Conservation (phyloP, 1,140 invertebrate species). For the Teleogryllus occipitalis region DNA sequence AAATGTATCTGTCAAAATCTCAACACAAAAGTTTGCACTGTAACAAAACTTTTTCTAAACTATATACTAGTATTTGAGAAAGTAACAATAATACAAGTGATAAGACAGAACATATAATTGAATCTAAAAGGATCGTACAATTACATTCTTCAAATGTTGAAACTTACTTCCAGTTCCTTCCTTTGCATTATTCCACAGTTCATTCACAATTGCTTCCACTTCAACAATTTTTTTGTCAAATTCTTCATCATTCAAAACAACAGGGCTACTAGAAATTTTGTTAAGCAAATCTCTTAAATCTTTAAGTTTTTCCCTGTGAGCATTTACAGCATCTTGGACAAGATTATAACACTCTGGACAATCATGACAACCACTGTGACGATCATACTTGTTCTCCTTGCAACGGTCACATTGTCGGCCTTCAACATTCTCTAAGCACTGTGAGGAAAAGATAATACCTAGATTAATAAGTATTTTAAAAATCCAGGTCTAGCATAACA, state of each 20-base stretch:
- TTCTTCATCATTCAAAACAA: conserved; percentile 72
- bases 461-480: neutral
- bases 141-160: neutral
- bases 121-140: neutral
- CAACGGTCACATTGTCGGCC: conserved; percentile 84
- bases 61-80: too few species aligned
- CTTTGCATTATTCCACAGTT: conserved; percentile 59
- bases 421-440: conserved; percentile 84
- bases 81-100: too few species aligned
- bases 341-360: conserved; percentile 91
- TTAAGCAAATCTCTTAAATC: conserved; percentile 61
- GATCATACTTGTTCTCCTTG: conserved; percentile 84
- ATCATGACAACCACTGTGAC: conserved; percentile 76
- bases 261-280: conserved; percentile 63
- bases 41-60: too few species aligned
- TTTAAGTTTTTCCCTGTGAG: conserved; percentile 65
- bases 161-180: conserved; percentile 50
- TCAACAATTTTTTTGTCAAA: conserved; percentile 67
- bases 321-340: conserved; percentile 76
- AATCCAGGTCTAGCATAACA: too few species aligned
- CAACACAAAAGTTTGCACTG: too few species aligned
- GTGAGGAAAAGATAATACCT: conserved; percentile 18
- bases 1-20: too few species aligned
- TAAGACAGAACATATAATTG: neutral
- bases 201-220: conserved; percentile 61